Conservation (phyloP, 2,113 vertebrate species). For the Cyprinodon variegatus region DNA sequence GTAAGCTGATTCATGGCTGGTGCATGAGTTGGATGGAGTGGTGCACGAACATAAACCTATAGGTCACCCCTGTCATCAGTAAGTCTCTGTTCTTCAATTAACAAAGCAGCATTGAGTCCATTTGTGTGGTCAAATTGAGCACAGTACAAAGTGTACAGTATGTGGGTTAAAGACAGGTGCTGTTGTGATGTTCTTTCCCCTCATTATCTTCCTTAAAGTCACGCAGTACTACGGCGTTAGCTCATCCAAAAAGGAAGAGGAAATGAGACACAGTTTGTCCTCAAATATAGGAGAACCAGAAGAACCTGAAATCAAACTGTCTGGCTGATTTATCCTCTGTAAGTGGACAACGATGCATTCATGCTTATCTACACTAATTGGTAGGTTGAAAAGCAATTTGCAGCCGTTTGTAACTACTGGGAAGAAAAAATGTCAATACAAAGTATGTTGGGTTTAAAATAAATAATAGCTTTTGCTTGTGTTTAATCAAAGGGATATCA, state of each 20-base stretch:
- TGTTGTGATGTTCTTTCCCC: not conserved
- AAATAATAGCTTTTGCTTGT: not conserved
- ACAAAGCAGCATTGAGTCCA: conserved; percentile 37
- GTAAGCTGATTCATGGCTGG: not conserved
- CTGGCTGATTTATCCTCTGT: not conserved
- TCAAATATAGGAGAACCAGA: not conserved
- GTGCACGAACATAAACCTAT: conserved; percentile 17
- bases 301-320: not conserved
- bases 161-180: conserved; percentile 8
- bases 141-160: conserved; percentile 15
- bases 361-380: not conserved
- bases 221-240: not conserved
- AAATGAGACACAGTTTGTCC: not conserved
- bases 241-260: conserved; percentile 3
- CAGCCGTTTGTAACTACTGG: not conserved
- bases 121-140: conserved; percentile 22
- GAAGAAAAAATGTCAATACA: not conserved
- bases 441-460: not conserved
- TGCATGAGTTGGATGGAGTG: not conserved
- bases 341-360: not conserved
- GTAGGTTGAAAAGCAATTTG: not conserved
- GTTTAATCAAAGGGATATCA: not conserved
- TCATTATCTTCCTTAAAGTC: not conserved
- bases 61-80: conserved; percentile 26
- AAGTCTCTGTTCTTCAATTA: conserved; percentile 35